phyloP scores from a whole-genome alignment of 2,888 invertebrate species.

The Drosophila silvestris region DNA sequence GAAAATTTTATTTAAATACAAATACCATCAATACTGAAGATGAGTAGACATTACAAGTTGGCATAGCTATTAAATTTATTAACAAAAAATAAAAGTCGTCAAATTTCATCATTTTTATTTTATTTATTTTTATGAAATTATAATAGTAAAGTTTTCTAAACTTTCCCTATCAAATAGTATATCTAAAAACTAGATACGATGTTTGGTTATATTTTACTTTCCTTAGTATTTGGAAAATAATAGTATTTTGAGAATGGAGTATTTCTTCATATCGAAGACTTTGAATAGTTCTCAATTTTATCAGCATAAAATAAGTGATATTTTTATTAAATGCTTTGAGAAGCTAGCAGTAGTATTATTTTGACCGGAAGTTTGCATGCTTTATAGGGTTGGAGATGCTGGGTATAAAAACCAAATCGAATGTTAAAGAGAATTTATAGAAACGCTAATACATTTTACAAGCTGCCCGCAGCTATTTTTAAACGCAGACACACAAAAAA shows the following conservation, averaged over 20 bases:
- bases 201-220: not conserved
- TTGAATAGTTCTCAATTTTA: not conserved
- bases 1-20: not conserved
- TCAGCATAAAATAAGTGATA: not conserved
- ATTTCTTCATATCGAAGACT: not conserved
- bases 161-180: not conserved
- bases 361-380: not conserved
- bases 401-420: slow-evolving; percentile 23
- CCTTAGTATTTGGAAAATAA: too few species aligned
- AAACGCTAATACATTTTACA: slow-evolving; percentile 63
- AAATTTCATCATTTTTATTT: too few species aligned
- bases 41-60: not conserved
- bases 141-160: too few species aligned
- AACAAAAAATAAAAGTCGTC: not conserved
- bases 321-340: not conserved
- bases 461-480: slow-evolving; percentile 60
- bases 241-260: not conserved
- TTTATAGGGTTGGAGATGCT: not conserved
- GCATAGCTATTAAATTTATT: not conserved
- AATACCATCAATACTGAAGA: not conserved
- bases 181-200: too few species aligned
- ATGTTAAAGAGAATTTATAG: slow-evolving; percentile 53
- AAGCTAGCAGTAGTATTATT: not conserved
- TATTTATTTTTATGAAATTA: not conserved
- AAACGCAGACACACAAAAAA: slow-evolving; percentile 51